A percentile compares a stretch with the other conserved stretches of the same genome.
phyloP scores from a whole-genome alignment of 2,888 invertebrate species.

The Pyrgus malvae region DNA sequence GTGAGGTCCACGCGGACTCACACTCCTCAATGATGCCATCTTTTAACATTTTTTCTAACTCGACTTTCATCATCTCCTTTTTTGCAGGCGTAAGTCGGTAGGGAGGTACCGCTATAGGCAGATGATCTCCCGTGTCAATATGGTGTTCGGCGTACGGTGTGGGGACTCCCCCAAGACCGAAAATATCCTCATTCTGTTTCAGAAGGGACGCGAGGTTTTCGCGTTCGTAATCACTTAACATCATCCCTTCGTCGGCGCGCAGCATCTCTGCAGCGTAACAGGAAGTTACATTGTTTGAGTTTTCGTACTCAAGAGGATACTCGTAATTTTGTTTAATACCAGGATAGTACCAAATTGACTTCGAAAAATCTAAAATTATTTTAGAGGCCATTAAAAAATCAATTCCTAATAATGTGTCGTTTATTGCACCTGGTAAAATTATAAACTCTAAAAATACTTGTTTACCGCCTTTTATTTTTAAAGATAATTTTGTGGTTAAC shows the following conservation, averaged over 20 bases:
- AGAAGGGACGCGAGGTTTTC: background rate
- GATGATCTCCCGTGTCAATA: slow-evolving; percentile 42
- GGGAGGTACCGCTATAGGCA: slow-evolving; percentile 32
- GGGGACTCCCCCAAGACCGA: background rate
- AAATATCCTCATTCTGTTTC: background rate
- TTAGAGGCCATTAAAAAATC: background rate
- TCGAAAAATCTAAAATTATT: background rate
- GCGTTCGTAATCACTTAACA: background rate
- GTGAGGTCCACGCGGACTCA: slow-evolving; percentile 51
- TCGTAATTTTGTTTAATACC: too few species aligned
- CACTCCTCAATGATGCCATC: slow-evolving; percentile 50
- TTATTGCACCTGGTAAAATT: background rate
- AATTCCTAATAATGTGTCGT: background rate
- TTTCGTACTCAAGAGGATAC: background rate
- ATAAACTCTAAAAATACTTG: background rate
- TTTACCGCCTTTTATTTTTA: background rate
- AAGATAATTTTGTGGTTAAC: background rate
- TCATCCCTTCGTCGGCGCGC: background rate
- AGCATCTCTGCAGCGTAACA: background rate
- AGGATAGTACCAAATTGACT: background rate
- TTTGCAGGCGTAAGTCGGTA: slow-evolving; percentile 32
- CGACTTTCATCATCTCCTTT: slow-evolving; percentile 28
- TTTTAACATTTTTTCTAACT: slow-evolving; percentile 43
- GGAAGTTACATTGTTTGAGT: background rate
- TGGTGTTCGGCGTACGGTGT: background rate